Conservation (phyloP, 2,113 vertebrate genomes). For the Zonotrichia leucophrys region DNA sequence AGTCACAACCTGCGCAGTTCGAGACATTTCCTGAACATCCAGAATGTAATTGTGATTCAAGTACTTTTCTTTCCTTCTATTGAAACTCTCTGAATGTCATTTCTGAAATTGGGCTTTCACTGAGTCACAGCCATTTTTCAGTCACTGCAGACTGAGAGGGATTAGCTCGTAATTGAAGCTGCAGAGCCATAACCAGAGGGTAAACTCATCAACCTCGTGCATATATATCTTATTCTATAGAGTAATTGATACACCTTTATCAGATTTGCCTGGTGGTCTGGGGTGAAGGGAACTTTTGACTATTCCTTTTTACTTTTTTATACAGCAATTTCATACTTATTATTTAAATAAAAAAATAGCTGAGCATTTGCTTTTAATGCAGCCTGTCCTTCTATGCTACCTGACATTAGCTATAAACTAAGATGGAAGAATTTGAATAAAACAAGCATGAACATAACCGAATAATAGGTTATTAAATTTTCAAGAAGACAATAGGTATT, state of each 20-base stretch:
- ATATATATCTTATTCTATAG: neutral
- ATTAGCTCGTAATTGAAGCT: neutral
- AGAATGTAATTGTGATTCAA: neutral
- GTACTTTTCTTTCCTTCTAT: neutral
- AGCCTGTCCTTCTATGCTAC: neutral
- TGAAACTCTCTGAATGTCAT: neutral
- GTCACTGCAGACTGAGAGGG: neutral
- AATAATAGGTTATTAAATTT: conserved; percentile 21
- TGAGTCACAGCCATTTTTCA: neutral
- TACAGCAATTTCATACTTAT: neutral
- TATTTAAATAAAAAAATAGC: neutral
- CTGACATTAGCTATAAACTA: neutral
- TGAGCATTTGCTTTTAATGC: neutral
- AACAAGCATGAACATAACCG: neutral
- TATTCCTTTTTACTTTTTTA: neutral
- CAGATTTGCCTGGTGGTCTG: neutral
- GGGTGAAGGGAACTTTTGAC: neutral
- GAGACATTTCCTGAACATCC: neutral
- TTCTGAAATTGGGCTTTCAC: neutral
- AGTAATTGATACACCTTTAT: neutral
- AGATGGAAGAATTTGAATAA: neutral
- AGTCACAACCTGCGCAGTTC: neutral
- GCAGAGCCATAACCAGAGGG: neutral
- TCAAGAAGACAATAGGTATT: conserved; percentile 10
- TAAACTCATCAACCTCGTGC: neutral